Conservation (phyloP, 1,140 invertebrate genomes). For the Galleria mellonella region DNA sequence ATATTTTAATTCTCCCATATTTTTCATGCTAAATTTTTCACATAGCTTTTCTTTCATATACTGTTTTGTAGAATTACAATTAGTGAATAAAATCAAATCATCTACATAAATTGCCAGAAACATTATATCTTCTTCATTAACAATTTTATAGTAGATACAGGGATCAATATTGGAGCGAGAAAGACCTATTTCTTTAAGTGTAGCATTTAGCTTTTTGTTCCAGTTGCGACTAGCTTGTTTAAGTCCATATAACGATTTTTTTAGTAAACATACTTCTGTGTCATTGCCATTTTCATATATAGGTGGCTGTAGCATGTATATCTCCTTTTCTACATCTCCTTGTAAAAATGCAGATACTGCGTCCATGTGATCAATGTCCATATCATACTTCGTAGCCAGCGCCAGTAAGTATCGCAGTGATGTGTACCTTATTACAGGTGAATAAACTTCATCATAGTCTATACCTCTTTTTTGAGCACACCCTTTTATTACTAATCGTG, state of each 20-base stretch:
- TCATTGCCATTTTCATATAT: slow-evolving; percentile 8
- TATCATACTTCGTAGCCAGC: slow-evolving; percentile 16
- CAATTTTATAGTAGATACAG: slow-evolving; percentile 15
- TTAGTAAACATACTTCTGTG: slow-evolving; percentile 15
- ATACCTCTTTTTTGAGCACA: slow-evolving; percentile 14
- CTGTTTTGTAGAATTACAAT: slow-evolving; percentile 25
- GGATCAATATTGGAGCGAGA: slow-evolving; percentile 17
- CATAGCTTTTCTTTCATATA: slow-evolving; percentile 20
- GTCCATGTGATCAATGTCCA: slow-evolving; percentile 23
- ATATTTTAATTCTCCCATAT: slow-evolving; percentile 13
- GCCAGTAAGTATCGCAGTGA: slow-evolving; percentile 16
- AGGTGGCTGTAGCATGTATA: slow-evolving; percentile 21
- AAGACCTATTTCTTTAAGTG: slow-evolving; percentile 19
- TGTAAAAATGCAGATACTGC: slow-evolving; percentile 20
- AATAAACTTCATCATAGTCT: slow-evolving; percentile 20
- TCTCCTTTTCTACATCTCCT: slow-evolving; percentile 20
- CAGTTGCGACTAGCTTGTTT: slow-evolving; percentile 26
- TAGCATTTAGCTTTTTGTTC: slow-evolving; percentile 18
- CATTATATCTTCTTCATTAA: slow-evolving; percentile 11
- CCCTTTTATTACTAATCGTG: slow-evolving; percentile 13
- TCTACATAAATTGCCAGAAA: slow-evolving; percentile 27
- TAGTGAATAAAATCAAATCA: slow-evolving; percentile 19
- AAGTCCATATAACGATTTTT: slow-evolving; percentile 25
- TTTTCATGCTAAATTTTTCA: slow-evolving; percentile 16
- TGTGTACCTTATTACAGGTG: slow-evolving; percentile 19